Conservation (phyloP, 2,113 vertebrate genomes). For the Eudyptes chrysolophus region DNA sequence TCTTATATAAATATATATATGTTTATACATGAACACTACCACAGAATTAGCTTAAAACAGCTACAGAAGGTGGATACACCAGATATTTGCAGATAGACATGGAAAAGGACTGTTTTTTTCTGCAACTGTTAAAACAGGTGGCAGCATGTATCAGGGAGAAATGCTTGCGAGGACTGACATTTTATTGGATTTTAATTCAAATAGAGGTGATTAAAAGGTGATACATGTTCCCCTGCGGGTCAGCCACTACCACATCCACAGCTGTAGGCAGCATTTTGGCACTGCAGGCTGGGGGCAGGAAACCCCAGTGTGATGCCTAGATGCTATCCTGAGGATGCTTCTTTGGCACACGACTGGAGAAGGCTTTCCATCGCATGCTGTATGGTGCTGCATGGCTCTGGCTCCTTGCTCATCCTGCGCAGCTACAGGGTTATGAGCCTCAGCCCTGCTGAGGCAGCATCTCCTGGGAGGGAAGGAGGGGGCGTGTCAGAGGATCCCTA, state of each 20-base stretch:
- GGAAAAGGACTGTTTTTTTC: neutral
- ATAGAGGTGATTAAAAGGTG: neutral
- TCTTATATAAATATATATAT: neutral
- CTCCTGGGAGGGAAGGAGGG: neutral
- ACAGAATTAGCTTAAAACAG: neutral
- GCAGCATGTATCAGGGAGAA: neutral
- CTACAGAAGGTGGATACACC: neutral
- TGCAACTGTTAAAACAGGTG: slow-evolving; percentile 3
- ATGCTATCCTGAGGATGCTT: neutral
- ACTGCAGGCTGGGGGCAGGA: neutral
- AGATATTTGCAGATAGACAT: neutral
- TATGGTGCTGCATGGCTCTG: neutral
- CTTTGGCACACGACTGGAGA: neutral
- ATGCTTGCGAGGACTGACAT: neutral
- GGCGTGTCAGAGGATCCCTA: neutral
- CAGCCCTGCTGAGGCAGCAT: neutral
- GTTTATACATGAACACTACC: neutral
- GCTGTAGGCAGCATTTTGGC: neutral
- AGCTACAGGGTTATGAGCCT: neutral
- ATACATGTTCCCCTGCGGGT: neutral
- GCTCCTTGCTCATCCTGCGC: neutral
- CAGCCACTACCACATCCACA: neutral
- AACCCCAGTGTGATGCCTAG: neutral
- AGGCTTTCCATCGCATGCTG: accelerated
- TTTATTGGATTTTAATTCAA: neutral